Evolutionary conservation across 2,797 vertebrate species (phyloP), one percentile per base, ranked within the genome.

Genomic region (Centroberyx gerrardi): DNA sequence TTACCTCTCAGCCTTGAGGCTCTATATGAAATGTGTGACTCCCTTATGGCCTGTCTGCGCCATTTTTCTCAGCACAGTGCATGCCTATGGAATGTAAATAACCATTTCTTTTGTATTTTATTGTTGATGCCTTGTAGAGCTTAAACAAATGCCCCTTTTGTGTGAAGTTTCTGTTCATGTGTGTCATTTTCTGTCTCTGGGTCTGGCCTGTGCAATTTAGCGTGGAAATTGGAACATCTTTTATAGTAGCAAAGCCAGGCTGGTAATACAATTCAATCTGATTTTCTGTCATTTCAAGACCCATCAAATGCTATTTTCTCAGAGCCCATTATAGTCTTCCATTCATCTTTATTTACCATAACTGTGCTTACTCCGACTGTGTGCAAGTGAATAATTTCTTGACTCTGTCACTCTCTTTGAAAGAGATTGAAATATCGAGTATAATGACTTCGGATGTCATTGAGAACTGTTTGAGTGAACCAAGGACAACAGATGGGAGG

Each of bases 211-310:
- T 75, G 72, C 69, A 88, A 82, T 88, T 89, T 83, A 83, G 78
- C 81, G 87, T 76, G 67, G 62, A 82, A 88, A 89, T 88, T 82
- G 85, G 62, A 90, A 87, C 81, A 86, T 52, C 72, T 77, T 86
- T 85, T 83, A 79, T 71, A 68, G 65, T 55, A 55, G 72, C 61
- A 69, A 76, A 80, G 76, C 49, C 70, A 58, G 54, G 8, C 54
- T 83, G 44, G 69, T 78, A 79, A 88, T 86, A 88, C 75, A 87
- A 84, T 93, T 90, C 83, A 85, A 82, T 92, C 82, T 81, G 75
- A 76, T 62, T 61, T 79, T 48, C 64, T 81, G 51, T 74, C 74
- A 83, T 85, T 89, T 81, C 85, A 63, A 85, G 67, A 76, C 33
- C 40, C 33, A 10, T 46, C 65, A 78, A 86, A 89, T 72, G 68